A percentile compares a stretch with the other conserved stretches of the same genome.
phyloP scores from a whole-genome alignment of 2,113 vertebrate species.

The Sclerurus mexicanus region DNA sequence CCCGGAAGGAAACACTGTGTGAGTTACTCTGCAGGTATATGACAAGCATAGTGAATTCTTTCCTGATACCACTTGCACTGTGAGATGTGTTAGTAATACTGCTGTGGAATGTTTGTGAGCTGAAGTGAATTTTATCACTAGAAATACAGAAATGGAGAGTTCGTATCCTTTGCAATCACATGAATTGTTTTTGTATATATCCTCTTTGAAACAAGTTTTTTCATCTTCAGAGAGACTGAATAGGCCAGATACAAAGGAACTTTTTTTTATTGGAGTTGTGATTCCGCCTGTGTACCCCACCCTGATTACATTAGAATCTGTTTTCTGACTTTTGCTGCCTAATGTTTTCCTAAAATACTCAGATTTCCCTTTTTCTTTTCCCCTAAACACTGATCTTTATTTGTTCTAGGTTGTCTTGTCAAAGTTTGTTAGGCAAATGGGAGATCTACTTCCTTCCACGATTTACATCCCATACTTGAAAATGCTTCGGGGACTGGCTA shows the following conservation, averaged over 20 bases:
- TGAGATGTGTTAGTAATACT: neutral
- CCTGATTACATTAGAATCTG: neutral
- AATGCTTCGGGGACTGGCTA: constrained; percentile 93
- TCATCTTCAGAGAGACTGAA: neutral
- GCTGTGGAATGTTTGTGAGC: neutral
- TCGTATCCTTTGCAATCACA: neutral
- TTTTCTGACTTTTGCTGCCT: neutral
- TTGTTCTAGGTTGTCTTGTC: constrained; percentile 90
- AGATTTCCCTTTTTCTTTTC: neutral
- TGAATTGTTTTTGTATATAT: neutral
- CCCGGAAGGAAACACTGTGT: neutral
- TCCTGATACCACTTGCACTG: neutral
- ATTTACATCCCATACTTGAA: constrained; percentile 94
- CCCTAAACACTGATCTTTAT: neutral
- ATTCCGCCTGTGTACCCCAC: neutral
- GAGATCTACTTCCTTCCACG: constrained; percentile 92
- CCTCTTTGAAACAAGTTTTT: neutral
- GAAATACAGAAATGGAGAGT: neutral
- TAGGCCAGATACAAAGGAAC: neutral
- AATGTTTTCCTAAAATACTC: constrained; percentile 7
- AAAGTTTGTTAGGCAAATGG: constrained; percentile 99
- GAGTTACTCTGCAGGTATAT: neutral
- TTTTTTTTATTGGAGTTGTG: neutral
- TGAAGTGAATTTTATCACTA: neutral
- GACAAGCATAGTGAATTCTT: neutral